These are phyloP conservation scores for Panagrolaimus sp. DNA, from an alignment of 1,140 invertebrate species.

Conservation along the genomic window DNA sequence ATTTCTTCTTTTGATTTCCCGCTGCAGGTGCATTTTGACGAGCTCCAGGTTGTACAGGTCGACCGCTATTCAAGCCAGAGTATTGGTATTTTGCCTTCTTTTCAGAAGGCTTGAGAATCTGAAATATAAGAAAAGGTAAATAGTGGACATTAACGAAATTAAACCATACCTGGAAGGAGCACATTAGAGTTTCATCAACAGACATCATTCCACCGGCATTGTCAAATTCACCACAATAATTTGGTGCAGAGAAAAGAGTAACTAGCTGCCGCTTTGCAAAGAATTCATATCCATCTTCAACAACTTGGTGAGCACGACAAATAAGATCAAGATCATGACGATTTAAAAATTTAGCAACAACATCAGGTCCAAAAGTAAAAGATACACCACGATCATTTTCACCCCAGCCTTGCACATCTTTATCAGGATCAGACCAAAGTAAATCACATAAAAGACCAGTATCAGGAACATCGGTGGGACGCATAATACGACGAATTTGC, in stretches of 20 bases:
- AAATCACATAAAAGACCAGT: conserved; percentile 83
- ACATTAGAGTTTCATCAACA: conserved; percentile 98
- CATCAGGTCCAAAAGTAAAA: conserved; percentile 64
- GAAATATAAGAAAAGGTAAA: conserved; percentile 21
- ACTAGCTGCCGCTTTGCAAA: conserved; percentile 95
- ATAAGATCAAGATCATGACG: conserved; percentile 66
- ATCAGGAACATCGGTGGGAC: conserved; percentile 70
- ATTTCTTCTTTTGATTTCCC: conserved; percentile 49
- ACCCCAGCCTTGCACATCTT: conserved; percentile 66
- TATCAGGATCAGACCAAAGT: conserved; percentile 95
- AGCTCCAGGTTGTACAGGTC: conserved; percentile 60
- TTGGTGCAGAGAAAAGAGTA: conserved; percentile 88
- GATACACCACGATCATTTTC: conserved; percentile 66
- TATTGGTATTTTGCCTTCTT: conserved; percentile 85
- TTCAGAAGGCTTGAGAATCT: conserved; percentile 66
- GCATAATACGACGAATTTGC: conserved; percentile 68
- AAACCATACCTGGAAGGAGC: conserved; percentile 72
- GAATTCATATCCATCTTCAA: conserved; percentile 97
- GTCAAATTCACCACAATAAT: conserved; percentile 97
- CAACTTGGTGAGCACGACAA: conserved; percentile 71
- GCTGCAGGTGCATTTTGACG: conserved; percentile 35
- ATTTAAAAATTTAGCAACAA: conserved; percentile 63
- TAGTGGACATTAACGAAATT: not conserved
- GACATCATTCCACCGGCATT: conserved; percentile 98
- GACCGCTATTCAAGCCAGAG: conserved; percentile 66